A percentile compares a stretch with the other conserved stretches of the same genome.
phyloP scores from a whole-genome alignment of 2,888 invertebrate genomes.

The Apamea anceps region DNA sequence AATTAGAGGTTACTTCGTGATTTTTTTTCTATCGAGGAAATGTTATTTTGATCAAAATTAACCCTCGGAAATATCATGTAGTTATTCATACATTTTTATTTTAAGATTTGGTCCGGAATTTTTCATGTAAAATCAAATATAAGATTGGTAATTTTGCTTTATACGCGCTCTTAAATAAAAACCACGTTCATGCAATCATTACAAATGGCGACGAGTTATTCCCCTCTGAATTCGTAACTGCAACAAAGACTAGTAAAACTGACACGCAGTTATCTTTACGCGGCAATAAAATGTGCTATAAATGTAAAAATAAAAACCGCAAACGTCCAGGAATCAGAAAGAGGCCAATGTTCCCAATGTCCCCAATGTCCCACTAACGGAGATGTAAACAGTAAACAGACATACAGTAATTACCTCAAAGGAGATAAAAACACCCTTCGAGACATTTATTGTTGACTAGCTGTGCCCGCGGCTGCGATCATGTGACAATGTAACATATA shows the following conservation, averaged over 20 bases:
- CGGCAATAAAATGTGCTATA: slow-evolving; percentile 45
- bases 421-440: slow-evolving; percentile 27
- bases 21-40: no score
- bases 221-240: not conserved
- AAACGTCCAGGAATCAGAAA: slow-evolving; percentile 27
- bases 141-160: no score
- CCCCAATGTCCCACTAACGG: slow-evolving; percentile 32
- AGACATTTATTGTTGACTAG: slow-evolving; percentile 7
- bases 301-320: slow-evolving; percentile 40
- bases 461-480: not conserved
- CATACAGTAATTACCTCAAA: slow-evolving; percentile 36
- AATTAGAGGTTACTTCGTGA: no score
- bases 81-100: no score
- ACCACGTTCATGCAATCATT: not conserved
- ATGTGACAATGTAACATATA: not conserved
- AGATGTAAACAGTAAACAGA: slow-evolving; percentile 33
- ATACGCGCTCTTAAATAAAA: no score
- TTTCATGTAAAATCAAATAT: no score
- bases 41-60: no score
- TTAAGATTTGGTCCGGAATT: no score
- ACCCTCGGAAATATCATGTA: no score
- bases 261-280: slow-evolving; percentile 32
- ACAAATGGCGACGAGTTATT: not conserved
- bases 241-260: slow-evolving; percentile 19
- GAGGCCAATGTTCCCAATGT: slow-evolving; percentile 8